Conservation (phyloP, 2,888 invertebrate species). For the Macrophya alboannulata region DNA sequence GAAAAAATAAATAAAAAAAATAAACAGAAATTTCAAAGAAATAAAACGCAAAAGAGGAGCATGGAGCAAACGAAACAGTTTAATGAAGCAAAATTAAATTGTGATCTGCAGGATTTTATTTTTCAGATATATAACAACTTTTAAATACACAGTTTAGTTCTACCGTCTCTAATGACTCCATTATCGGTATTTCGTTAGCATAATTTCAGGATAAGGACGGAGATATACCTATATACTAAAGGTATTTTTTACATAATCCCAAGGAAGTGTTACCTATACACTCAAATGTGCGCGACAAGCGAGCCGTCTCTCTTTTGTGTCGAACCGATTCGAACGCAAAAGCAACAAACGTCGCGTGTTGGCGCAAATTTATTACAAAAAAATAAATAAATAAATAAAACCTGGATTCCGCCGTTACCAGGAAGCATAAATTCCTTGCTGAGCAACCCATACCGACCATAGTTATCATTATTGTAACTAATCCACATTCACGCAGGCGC, state of each 20-base stretch:
- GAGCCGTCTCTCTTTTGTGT: conserved; percentile 40
- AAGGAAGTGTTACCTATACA: conserved; percentile 31
- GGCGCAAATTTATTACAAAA: conserved; percentile 40
- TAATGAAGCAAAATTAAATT: background rate
- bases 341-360: conserved; percentile 41
- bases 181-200: conserved; percentile 13
- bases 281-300: conserved; percentile 20
- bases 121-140: background rate
- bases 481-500: conserved; percentile 6
- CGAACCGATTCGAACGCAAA: conserved; percentile 25
- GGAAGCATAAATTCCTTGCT: conserved; percentile 37
- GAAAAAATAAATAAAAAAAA: background rate
- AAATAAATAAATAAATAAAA: background rate
- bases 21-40: background rate
- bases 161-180: conserved; percentile 21
- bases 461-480: conserved; percentile 34
- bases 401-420: conserved; percentile 38
- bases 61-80: background rate
- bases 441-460: background rate
- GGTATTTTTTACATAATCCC: conserved; percentile 34
- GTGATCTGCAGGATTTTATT: background rate
- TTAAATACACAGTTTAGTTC: background rate
- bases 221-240: background rate
- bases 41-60: background rate
- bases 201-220: conserved; percentile 2